Evolutionary conservation across 2,113 vertebrate genomes (phyloP).

Genomic region (Amblyornis subalaris): DNA sequence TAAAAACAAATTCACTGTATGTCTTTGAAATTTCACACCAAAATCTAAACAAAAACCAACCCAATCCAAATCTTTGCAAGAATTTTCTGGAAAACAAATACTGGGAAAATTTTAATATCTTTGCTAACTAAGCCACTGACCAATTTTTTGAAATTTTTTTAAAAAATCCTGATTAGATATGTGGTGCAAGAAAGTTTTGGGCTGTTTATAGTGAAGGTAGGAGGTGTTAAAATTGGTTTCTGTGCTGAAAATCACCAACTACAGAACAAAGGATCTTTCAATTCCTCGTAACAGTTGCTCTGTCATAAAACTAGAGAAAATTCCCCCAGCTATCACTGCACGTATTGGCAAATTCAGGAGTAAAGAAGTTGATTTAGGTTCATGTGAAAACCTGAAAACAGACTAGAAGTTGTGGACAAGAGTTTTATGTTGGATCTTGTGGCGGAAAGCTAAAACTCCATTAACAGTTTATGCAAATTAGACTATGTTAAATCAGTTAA

Average conservation of each 20-base stretch:
- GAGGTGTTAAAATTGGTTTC: not conserved
- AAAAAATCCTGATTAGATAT: not conserved
- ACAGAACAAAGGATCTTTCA: not conserved
- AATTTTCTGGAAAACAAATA: not conserved
- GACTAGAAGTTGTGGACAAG: not conserved
- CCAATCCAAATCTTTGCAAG: not conserved
- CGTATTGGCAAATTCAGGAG: not conserved
- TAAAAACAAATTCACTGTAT: not conserved
- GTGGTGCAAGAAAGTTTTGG: not conserved
- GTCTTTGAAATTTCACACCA: not conserved
- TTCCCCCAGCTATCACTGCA: not conserved
- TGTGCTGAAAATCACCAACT: not conserved
- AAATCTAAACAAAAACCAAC: not conserved
- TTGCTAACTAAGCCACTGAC: not conserved
- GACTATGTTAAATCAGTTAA: not conserved
- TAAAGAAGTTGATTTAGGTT: not conserved
- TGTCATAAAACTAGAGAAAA: not conserved
- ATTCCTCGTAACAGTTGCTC: not conserved
- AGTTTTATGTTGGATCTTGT: not conserved
- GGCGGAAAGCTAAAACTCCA: not conserved
- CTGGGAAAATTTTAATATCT: not conserved
- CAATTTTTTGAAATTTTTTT: not conserved
- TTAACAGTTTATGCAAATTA: not conserved
- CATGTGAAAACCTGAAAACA: not conserved
- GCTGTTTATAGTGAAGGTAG: not conserved